Conservation (phyloP, 2,888 invertebrate species). For the Agrotis ipsilon region DNA sequence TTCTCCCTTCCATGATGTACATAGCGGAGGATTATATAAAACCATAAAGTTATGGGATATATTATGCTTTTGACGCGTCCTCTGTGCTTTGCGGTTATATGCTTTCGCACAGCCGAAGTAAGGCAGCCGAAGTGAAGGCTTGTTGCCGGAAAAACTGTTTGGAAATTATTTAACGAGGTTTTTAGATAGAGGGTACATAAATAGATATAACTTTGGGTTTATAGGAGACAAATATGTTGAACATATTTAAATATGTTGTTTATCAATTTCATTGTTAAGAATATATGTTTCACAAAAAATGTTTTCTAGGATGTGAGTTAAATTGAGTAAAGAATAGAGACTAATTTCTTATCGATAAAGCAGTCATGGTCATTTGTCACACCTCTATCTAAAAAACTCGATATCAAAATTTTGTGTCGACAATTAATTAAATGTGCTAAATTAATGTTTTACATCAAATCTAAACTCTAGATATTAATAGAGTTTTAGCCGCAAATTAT, state of each 20-base stretch:
- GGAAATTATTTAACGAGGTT: conserved; percentile 29
- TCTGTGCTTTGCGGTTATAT: conserved; percentile 77
- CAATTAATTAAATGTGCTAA: conserved; percentile 44
- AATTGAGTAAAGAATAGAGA: too few relatives aligned
- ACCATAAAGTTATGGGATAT: conserved; percentile 64
- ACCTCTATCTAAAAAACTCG: conserved; percentile 33
- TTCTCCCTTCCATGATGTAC: conserved; percentile 72
- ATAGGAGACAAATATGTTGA: too few relatives aligned
- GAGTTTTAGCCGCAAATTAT: conserved; percentile 47
- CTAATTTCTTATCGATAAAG: background rate
- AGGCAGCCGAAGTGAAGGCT: conserved; percentile 42
- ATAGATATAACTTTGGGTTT: background rate
- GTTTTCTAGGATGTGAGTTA: too few relatives aligned
- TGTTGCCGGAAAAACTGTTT: conserved; percentile 19
- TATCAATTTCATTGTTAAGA: too few relatives aligned
- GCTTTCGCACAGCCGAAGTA: conserved; percentile 69
- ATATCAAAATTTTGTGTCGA: conserved; percentile 31
- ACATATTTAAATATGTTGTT: too few relatives aligned
- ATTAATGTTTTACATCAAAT: conserved; percentile 35
- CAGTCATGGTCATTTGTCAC: background rate
- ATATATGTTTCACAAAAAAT: too few relatives aligned
- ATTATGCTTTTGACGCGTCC: conserved; percentile 69
- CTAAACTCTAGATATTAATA: conserved; percentile 26
- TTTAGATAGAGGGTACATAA: conserved; percentile 25
- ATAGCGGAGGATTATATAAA: conserved; percentile 63